Conservation (phyloP, 2,797 vertebrate genomes). For the Enteromius argenteus region DNA sequence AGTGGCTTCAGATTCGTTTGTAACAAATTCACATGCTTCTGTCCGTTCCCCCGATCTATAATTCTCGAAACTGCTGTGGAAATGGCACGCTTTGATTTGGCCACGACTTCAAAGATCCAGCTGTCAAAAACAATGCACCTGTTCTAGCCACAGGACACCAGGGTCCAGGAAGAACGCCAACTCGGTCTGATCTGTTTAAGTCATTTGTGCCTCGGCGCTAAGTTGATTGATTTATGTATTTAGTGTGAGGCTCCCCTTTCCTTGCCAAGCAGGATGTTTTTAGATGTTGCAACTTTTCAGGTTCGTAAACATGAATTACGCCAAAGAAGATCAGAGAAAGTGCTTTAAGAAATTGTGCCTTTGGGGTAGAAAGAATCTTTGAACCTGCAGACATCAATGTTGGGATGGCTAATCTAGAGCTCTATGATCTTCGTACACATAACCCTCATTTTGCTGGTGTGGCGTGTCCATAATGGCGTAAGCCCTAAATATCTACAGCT, state of each 20-base stretch:
- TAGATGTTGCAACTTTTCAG: slow-evolving; percentile 15
- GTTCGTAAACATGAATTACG: slow-evolving; percentile 26
- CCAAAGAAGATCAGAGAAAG: slow-evolving; percentile 27
- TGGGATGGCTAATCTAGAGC: neutral
- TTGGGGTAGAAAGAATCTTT: neutral
- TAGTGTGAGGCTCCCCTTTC: slow-evolving; percentile 58
- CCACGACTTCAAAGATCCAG: slow-evolving; percentile 25
- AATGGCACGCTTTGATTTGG: slow-evolving; percentile 10
- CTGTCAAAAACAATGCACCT: slow-evolving; percentile 44
- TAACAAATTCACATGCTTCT: neutral
- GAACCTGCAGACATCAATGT: neutral
- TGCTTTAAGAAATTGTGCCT: neutral
- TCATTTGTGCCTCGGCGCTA: slow-evolving; percentile 49
- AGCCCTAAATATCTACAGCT: neutral
- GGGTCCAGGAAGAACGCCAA: slow-evolving; percentile 37
- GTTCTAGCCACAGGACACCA: slow-evolving; percentile 44
- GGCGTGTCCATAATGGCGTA: neutral
- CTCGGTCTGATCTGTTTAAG: slow-evolving; percentile 34
- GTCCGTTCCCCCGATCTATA: neutral
- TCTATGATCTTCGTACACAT: neutral
- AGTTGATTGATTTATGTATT: slow-evolving; percentile 73
- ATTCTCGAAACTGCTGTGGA: neutral
- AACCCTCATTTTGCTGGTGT: neutral
- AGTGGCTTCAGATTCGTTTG: neutral
- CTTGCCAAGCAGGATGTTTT: slow-evolving; percentile 34